These are phyloP conservation scores for Trichogramma pretiosum DNA, from an alignment of 1,140 invertebrate genomes.

Conservation along the genomic window DNA sequence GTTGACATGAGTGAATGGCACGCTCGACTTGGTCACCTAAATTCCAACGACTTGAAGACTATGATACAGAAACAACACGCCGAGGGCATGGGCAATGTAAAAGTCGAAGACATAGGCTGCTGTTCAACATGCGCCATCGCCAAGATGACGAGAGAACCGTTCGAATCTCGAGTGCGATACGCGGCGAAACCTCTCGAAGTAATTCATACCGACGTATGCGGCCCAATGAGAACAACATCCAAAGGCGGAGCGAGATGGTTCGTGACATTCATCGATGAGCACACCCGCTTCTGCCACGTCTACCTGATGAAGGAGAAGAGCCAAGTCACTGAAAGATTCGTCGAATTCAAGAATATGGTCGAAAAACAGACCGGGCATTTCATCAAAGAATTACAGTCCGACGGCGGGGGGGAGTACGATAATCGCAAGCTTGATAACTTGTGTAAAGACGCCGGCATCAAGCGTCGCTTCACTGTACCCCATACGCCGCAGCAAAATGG, in stretches of 20 bases:
- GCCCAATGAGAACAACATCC: conserved; percentile 13
- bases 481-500: no score
- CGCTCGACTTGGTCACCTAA: conserved; percentile 6
- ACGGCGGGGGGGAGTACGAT: conserved; percentile 9
- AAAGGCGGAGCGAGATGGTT: conserved; percentile 22
- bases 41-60: background rate
- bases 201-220: conserved; percentile 17
- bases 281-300: conserved; percentile 8
- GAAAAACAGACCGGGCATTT: background rate
- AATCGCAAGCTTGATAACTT: no score
- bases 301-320: conserved; percentile 7
- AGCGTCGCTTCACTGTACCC: no score
- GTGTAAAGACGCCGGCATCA: no score
- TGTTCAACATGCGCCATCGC: background rate
- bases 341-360: background rate
- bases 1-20: background rate
- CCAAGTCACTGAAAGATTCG: conserved; percentile 1
- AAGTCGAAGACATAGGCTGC: background rate
- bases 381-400: conserved; percentile 4
- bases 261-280: conserved; percentile 23
- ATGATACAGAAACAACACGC: background rate
- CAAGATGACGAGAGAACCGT: background rate
- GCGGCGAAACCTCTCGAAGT: conserved; percentile 14
- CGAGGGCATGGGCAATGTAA: background rate
- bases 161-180: background rate